Evolutionary conservation across 2,113 vertebrate species (phyloP), one percentile per base, ranked within the genome.

Genomic region (Pygoscelis antarcticus): DNA sequence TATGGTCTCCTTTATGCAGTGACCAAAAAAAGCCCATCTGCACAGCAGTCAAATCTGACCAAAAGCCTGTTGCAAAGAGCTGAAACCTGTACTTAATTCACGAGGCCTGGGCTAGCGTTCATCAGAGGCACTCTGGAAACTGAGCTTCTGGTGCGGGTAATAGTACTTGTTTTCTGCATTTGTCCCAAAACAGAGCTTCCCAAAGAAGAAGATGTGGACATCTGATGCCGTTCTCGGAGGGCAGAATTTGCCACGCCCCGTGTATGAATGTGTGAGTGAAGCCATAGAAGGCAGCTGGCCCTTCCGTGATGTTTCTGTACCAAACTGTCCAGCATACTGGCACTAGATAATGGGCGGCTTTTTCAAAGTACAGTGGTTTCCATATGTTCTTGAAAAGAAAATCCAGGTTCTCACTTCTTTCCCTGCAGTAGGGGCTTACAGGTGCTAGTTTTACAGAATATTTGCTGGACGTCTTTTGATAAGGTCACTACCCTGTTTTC

Each of bases 121-220:
- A 26, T 78, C 60, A 62, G 60, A 65, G 36, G 12, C 1, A 0
- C 22, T 55, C 32, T 0, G 0, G 77, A 89, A 89, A 30, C 51
- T 36, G 40, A 79, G 23, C 49, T 87, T 51, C 72, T 78, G 52
- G 16, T 54, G 18, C 5, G 8, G 40, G 47, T 85, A 60, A 52
- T 26, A 13, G 30, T 44, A 26, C 57, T 76, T 65, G 30, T 66
- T 93, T 80, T 60, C 60, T 77, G 23, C 51, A 13, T 74, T 89
- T 78, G 38, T 80, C 89, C 76, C 60, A 52, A 36, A 74, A 32
- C 34, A 5, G 1, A 77, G 62, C 55, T 80, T 93, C 57, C 23
- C 46, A 54, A 38, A 94, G 49, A 68, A 83, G 66, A 87, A 27
- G 78, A 77, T 61, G 40, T 23, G 66, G 58, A 54, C 25, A 32